These are phyloP conservation scores for Catharus ustulatus DNA, from an alignment of 2,797 vertebrate species.

Conservation along the genomic window DNA sequence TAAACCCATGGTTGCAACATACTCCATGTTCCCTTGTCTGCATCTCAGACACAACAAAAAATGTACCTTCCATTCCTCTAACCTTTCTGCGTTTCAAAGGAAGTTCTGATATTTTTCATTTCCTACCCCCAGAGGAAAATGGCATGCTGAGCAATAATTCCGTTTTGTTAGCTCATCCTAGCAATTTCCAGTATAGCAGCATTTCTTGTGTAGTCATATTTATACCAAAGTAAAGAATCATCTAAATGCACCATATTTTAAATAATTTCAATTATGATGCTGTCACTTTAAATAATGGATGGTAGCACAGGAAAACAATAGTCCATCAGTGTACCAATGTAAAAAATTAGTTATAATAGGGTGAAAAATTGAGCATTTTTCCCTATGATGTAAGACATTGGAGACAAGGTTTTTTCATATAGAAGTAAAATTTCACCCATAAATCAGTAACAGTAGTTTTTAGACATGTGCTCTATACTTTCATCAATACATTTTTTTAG, in stretches of 20 bases:
- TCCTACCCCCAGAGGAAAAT: background rate
- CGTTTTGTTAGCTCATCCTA: background rate
- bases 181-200: background rate
- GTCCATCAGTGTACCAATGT: constrained; percentile 22
- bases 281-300: constrained; percentile 46
- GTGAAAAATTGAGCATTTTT: constrained; percentile 53
- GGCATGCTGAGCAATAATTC: constrained; percentile 10
- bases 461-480: constrained; percentile 33
- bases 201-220: constrained; percentile 14
- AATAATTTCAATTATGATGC: constrained; percentile 60
- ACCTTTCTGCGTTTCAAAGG: background rate
- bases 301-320: constrained; percentile 13
- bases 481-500: constrained; percentile 15
- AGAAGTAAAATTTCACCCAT: constrained; percentile 46
- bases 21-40: background rate
- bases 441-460: constrained; percentile 58
- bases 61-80: background rate
- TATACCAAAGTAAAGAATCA: constrained; percentile 6
- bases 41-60: background rate
- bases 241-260: constrained; percentile 52
- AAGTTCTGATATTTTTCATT: background rate
- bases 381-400: background rate
- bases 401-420: constrained; percentile 5
- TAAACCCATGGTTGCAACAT: background rate
- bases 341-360: constrained; percentile 40